Conservation (phyloP, 2,797 vertebrate species). For the Eulemur coronatus region DNA sequence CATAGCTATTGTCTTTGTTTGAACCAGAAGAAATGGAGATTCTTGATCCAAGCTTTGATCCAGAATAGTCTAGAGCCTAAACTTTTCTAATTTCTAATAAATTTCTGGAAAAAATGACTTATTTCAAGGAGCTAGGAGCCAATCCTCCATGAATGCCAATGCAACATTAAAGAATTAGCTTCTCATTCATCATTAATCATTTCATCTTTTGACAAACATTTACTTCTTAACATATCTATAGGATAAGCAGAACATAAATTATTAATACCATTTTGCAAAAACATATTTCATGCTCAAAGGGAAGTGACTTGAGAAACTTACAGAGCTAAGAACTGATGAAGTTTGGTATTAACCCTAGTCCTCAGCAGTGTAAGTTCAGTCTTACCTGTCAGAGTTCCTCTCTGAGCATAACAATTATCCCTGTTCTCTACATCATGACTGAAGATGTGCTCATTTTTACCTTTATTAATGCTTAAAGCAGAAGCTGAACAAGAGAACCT, state of each 20-base stretch:
- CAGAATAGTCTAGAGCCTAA: background rate
- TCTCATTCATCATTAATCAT: background rate
- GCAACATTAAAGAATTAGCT: background rate
- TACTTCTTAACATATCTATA: background rate
- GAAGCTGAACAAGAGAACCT: background rate
- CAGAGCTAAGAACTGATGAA: background rate
- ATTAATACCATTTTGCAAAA: background rate
- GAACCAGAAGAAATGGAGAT: background rate
- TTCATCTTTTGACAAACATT: background rate
- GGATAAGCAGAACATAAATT: background rate
- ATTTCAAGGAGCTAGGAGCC: background rate
- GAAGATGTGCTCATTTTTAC: background rate
- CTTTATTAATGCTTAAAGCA: background rate
- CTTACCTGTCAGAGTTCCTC: too few species aligned
- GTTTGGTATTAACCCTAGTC: background rate
- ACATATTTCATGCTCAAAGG: background rate
- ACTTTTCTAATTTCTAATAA: background rate
- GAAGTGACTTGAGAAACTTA: background rate
- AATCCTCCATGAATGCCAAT: background rate
- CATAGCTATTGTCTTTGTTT: background rate
- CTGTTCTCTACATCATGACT: background rate
- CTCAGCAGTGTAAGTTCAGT: background rate
- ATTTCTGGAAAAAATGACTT: background rate
- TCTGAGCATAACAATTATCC: accelerated
- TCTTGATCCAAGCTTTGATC: background rate